Conservation (phyloP, 2,113 vertebrate species). For the Chrysemys picta region DNA sequence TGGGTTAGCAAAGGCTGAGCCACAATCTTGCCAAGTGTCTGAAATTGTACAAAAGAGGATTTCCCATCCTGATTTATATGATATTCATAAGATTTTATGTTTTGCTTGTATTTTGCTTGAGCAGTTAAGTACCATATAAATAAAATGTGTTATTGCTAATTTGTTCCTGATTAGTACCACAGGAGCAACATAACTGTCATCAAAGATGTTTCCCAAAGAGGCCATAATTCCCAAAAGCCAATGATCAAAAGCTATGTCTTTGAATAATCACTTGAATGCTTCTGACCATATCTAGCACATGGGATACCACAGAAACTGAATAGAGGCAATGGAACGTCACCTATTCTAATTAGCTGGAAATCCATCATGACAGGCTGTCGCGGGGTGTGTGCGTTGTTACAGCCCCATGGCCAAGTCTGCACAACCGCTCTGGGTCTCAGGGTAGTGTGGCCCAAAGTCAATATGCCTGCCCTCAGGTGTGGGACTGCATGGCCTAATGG, state of each 20-base stretch:
- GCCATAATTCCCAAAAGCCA: background rate
- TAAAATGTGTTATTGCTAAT: background rate
- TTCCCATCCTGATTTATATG: background rate
- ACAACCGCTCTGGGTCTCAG: too few species aligned
- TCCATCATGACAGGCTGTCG: background rate
- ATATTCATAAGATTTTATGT: background rate
- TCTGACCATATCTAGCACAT: background rate
- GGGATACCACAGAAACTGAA: background rate
- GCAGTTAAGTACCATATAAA: background rate
- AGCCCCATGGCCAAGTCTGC: too few species aligned
- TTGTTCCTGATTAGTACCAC: background rate
- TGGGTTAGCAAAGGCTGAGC: background rate
- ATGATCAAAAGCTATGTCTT: background rate
- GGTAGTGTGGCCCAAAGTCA: too few species aligned
- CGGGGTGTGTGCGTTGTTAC: too few species aligned
- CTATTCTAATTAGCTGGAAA: background rate
- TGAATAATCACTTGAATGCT: background rate
- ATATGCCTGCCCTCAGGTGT: too few species aligned
- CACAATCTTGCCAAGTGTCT: background rate
- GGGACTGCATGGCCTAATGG: too few species aligned
- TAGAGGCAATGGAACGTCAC: background rate
- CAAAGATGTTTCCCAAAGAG: background rate
- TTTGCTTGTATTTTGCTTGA: slow-evolving; percentile 3
- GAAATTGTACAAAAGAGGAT: background rate
- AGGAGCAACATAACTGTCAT: background rate